A percentile compares a stretch with the other conserved stretches of the same genome.
These are phyloP conservation scores for Conistra vaccinii DNA, from an alignment of 2,888 invertebrate species.

Conservation along the genomic window DNA sequence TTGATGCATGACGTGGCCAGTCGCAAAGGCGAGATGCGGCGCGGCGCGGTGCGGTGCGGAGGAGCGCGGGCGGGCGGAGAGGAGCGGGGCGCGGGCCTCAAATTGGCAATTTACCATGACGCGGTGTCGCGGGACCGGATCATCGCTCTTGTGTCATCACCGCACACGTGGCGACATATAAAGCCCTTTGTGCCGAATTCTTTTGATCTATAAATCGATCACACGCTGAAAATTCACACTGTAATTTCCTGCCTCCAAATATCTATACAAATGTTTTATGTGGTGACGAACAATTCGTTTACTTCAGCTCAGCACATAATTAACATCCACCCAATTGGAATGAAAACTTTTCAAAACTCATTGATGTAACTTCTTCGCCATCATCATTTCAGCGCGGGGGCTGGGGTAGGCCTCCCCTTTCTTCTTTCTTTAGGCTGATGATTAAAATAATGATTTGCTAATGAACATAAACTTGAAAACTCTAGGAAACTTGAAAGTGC, in stretches of 20 bases:
- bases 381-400: not conserved
- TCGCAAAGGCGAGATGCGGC: not conserved
- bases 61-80: not conserved
- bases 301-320: not conserved
- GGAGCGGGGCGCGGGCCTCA: not conserved
- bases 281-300: not conserved
- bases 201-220: conserved; percentile 62
- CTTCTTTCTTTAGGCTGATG: not conserved
- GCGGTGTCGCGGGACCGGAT: conserved; percentile 25
- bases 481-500: no score
- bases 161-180: conserved; percentile 28
- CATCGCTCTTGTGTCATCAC: conserved; percentile 55
- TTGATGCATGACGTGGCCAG: not conserved
- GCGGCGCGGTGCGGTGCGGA: not conserved
- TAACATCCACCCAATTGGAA: not conserved
- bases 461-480: no score
- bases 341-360: conserved; percentile 4
- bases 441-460: no score
- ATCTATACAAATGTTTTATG: conserved; percentile 1
- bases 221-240: conserved; percentile 31
- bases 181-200: conserved; percentile 56
- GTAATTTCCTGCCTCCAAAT: conserved; percentile 24
- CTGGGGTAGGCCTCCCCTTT: not conserved
- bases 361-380: no score
- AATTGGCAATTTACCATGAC: conserved; percentile 54